A percentile compares a stretch with the other conserved stretches of the same genome.
These are phyloP conservation scores for Cylloceria caligata DNA, from an alignment of 2,888 invertebrate species.

Conservation along the genomic window DNA sequence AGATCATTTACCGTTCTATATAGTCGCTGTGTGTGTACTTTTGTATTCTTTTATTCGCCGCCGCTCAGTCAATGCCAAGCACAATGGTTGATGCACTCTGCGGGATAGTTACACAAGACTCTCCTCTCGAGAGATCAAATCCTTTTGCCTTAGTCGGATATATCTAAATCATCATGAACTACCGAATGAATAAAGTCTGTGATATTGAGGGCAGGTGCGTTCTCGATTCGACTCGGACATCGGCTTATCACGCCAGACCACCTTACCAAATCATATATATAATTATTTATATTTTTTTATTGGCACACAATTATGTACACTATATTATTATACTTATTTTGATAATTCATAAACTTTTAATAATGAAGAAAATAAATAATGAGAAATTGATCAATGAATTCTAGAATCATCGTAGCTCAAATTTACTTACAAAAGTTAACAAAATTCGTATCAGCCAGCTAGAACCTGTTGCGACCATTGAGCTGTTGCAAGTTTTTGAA, in stretches of 20 bases:
- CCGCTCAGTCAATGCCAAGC: constrained; percentile 50
- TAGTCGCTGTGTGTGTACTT: constrained; percentile 11
- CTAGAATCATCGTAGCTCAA: neutral
- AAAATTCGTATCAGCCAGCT: neutral
- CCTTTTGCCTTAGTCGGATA: constrained; percentile 41
- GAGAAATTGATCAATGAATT: neutral
- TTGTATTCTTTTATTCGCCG: constrained; percentile 52
- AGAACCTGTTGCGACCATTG: neutral
- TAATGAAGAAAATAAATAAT: neutral
- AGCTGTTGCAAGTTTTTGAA: constrained; percentile 16
- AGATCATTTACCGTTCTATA: constrained; percentile 68
- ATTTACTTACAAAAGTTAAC: neutral
- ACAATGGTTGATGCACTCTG: constrained; percentile 61
- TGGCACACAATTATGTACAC: too few relatives aligned
- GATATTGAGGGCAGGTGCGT: constrained; percentile 40
- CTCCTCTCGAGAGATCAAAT: constrained; percentile 7
- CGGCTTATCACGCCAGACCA: neutral
- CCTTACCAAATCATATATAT: neutral
- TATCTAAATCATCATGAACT: constrained; percentile 56
- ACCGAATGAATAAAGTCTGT: constrained; percentile 44
- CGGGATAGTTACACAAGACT: constrained; percentile 35
- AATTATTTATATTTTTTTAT: neutral
- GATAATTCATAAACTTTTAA: neutral
- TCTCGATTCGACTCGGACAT: constrained; percentile 48
- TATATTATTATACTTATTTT: too few relatives aligned